These are phyloP conservation scores for Triplophysa tibetana DNA, from an alignment of 2,113 vertebrate species.

Conservation along the genomic window DNA sequence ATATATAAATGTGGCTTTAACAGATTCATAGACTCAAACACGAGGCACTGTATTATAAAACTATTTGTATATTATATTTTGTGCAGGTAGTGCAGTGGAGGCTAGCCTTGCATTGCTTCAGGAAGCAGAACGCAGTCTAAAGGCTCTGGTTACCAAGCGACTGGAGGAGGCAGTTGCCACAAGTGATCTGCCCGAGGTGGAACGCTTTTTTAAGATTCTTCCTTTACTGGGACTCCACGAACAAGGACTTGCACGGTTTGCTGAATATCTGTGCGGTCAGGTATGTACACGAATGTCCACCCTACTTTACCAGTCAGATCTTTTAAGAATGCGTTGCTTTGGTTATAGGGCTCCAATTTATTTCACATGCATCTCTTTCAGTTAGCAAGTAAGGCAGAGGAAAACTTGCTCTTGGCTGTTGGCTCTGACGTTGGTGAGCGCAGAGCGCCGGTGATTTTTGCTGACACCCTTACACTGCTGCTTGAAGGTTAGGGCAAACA, in stretches of 20 bases:
- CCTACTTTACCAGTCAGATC: neutral
- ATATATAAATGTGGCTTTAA: neutral
- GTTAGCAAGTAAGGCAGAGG: slow-evolving; percentile 92
- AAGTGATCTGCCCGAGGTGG: slow-evolving; percentile 90
- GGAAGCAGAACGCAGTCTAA: slow-evolving; percentile 90
- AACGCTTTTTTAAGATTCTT: slow-evolving; percentile 98
- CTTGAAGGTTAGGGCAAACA: slow-evolving; percentile 82
- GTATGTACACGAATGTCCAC: slow-evolving; percentile 71
- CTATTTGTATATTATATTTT: neutral
- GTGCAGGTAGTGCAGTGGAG: slow-evolving; percentile 87
- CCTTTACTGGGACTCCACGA: slow-evolving; percentile 93
- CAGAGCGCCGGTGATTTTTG: slow-evolving; percentile 88
- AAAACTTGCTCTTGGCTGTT: slow-evolving; percentile 88
- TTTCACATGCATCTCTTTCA: slow-evolving; percentile 51
- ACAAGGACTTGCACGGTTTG: slow-evolving; percentile 92
- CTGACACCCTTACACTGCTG: slow-evolving; percentile 92
- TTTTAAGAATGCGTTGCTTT: neutral
- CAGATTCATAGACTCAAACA: neutral
- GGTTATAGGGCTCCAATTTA: neutral
- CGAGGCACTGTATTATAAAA: neutral
- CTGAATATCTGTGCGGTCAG: slow-evolving; percentile 94
- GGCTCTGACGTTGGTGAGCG: slow-evolving; percentile 87
- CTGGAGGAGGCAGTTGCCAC: slow-evolving; percentile 86
- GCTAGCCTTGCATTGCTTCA: slow-evolving; percentile 91
- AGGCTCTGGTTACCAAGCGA: slow-evolving; percentile 89